Base-by-base conservation (phyloP, 2,113 vertebrate species). In the Actinemys pallida region DNA sequence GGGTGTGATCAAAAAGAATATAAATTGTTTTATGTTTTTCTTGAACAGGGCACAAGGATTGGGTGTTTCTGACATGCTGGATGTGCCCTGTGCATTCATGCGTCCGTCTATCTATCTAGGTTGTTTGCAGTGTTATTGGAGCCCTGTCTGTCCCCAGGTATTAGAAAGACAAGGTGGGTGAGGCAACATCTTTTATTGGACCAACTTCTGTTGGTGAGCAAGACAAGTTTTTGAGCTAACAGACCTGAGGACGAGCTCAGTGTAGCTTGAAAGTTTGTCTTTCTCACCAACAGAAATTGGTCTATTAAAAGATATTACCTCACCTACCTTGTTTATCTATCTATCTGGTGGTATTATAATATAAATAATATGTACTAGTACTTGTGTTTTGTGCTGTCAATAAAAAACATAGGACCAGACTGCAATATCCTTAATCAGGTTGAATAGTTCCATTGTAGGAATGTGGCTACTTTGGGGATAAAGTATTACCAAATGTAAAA, bases 121-220 rank as follows among this genome's bases (percentile, higher is more conserved):
- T 4, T 62, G 14, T 7, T 7, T 62, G 29, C 59, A 8, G 14
- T 6, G 6, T 14, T 62, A 12, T 7, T 35, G 59, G 5, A 62
- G 42, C 42, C 42, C 42, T 35, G 59, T 65, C 42, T 8, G 7
- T 16, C 3, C 35, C 35, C 62, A 4, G 31, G n/a, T 69, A 69
- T n/a, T n/a, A 20, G 31, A 35, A 6, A n/a, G 62, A n/a, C 7
- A 19, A n/a, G 16, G 16, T 8, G 8, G 62, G 0, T 69, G 16
- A 69, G 8, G 4, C 0, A 0, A n/a, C 1, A 69, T 69, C 62
- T 69, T 65, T n/a, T 19, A 69, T 19, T 69, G 35, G 35, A 69
- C 35, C 62, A n/a, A 9, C 17, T 35, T 69, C 62, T 4, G 1
- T n/a, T 65, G 31, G 13, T 0, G 1, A 65, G 0, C 1, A 29